Evolutionary conservation across 2,113 vertebrate species (phyloP).

Genomic region (Psilopsiagon aurifrons): DNA sequence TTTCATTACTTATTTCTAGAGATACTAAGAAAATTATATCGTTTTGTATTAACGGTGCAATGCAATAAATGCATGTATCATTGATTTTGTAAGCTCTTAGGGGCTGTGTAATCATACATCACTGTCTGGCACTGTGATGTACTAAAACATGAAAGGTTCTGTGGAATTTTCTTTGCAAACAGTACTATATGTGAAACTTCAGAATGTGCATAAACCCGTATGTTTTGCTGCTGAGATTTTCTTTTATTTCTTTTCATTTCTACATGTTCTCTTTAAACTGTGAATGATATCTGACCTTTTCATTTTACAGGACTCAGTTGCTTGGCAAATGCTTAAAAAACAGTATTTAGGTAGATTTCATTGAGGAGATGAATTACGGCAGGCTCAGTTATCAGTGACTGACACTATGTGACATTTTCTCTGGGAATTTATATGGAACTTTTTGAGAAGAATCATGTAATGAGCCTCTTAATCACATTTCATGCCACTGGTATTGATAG

Average conservation of each 20-base stretch:
- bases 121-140: not conserved
- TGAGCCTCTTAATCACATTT: constrained; percentile 45
- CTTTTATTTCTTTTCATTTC: not conserved
- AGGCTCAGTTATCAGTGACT: constrained; percentile 30
- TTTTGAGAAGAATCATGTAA: constrained; percentile 19
- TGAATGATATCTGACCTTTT: constrained; percentile 27
- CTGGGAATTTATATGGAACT: constrained; percentile 26
- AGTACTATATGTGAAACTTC: not conserved
- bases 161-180: not conserved
- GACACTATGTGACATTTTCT: constrained; percentile 44
- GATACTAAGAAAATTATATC: not conserved
- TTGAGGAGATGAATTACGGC: not conserved
- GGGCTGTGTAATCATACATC: not conserved
- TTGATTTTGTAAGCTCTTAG: not conserved
- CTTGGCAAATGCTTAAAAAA: not conserved
- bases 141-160: not conserved
- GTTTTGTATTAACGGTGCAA: not conserved
- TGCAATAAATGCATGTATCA: not conserved
- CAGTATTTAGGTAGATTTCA: constrained; percentile 31
- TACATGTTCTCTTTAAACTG: not conserved
- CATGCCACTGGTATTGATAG: constrained; percentile 15
- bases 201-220: not conserved
- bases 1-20: not conserved
- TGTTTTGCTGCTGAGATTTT: not conserved
- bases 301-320: not conserved